phyloP scores from a whole-genome alignment of 1,140 invertebrate species.

The Bicyclus anynana region DNA sequence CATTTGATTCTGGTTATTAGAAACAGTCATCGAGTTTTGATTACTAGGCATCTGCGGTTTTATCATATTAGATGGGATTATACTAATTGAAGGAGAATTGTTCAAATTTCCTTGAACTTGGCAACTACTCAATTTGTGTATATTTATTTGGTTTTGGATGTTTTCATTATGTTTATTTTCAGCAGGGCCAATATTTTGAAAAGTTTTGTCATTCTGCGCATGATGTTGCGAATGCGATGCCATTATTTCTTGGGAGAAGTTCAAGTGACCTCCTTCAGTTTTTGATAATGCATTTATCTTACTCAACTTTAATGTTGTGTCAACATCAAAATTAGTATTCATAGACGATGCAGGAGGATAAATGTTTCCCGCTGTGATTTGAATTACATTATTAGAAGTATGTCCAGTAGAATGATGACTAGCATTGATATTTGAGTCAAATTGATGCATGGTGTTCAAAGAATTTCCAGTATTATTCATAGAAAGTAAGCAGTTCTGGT shows the following conservation, averaged over 20 bases:
- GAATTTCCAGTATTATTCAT: conserved; percentile 46
- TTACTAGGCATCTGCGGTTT: conserved; percentile 55
- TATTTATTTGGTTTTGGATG: conserved; percentile 56
- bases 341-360: conserved; percentile 62
- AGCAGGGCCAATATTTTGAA: conserved; percentile 60
- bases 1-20: conserved; percentile 63
- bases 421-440: conserved; percentile 50
- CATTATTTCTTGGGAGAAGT: conserved; percentile 72
- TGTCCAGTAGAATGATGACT: conserved; percentile 57
- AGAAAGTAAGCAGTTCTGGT: conserved; percentile 57
- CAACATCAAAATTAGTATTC: conserved; percentile 63
- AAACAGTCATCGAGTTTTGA: conserved; percentile 56
- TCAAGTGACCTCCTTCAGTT: conserved; percentile 65
- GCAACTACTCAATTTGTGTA: conserved; percentile 68
- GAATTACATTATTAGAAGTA: conserved; percentile 64
- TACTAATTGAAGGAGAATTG: conserved; percentile 62
- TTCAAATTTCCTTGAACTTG: conserved; percentile 58
- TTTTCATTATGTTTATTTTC: conserved; percentile 59
- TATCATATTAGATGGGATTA: conserved; percentile 65
- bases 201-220: conserved; percentile 61
- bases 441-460: conserved; percentile 56
- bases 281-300: conserved; percentile 71
- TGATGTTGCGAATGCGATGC: conserved; percentile 69
- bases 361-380: conserved; percentile 69
- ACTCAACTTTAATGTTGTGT: conserved; percentile 66